These are phyloP conservation scores for Scolanthus callimorphus DNA, from an alignment of 92 coral and sea anemone species.

Conservation along the genomic window DNA sequence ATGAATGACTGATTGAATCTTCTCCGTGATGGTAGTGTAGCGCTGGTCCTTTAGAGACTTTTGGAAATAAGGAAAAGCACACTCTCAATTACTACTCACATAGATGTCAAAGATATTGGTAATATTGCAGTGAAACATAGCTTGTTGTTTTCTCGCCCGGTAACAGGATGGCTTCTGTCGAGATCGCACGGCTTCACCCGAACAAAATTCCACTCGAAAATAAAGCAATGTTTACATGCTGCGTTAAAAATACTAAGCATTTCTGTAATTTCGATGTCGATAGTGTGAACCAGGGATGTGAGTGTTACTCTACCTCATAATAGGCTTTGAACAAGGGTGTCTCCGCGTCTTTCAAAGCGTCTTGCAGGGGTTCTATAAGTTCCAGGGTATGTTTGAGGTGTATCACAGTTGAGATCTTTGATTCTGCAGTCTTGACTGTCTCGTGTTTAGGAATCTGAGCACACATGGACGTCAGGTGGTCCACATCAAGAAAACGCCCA, in stretches of 20 bases:
- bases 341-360: slow-evolving; percentile 68
- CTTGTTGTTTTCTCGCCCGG: too few species aligned
- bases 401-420: slow-evolving; percentile 87
- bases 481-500: slow-evolving; percentile 88
- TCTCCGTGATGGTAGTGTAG: slow-evolving; percentile 67
- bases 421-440: slow-evolving; percentile 95
- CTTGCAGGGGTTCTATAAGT: slow-evolving; percentile 81
- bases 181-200: too few species aligned
- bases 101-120: too few species aligned
- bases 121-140: too few species aligned
- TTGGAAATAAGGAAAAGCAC: too few species aligned
- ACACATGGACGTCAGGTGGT: slow-evolving; percentile 93
- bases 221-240: too few species aligned
- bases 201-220: too few species aligned
- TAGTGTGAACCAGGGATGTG: too few species aligned
- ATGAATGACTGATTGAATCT: slow-evolving; percentile 90
- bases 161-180: too few species aligned
- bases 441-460: slow-evolving; percentile 96
- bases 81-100: too few species aligned
- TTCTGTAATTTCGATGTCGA: too few species aligned
- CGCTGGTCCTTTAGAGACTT: slow-evolving; percentile 94
- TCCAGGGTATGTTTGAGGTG: slow-evolving; percentile 89
- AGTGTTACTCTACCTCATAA: slow-evolving; percentile 73
- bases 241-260: too few species aligned
- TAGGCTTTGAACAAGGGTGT: slow-evolving; percentile 85